Evolutionary conservation across 2,888 invertebrate species (phyloP).

Genomic region (Pachydiplax longipennis): DNA sequence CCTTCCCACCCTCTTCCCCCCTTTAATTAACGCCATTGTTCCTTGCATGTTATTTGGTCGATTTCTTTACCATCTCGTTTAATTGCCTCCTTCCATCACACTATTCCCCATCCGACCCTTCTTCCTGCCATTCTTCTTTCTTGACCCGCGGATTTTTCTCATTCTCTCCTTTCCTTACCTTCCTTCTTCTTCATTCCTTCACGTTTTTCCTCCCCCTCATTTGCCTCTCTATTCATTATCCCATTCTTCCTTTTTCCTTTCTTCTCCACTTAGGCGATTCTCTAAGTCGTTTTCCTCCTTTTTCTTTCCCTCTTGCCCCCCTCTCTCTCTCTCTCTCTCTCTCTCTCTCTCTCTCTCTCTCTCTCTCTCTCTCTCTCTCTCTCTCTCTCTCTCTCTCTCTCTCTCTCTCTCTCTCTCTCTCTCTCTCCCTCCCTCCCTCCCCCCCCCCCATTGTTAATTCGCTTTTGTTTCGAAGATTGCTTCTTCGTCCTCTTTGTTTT

Average conservation of each 20-base stretch:
- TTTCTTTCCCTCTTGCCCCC: background rate
- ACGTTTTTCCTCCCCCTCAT: background rate
- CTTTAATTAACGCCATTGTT: constrained; percentile 38
- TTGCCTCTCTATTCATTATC: background rate
- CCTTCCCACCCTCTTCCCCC: background rate
- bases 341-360: background rate
- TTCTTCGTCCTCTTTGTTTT: constrained; percentile 26
- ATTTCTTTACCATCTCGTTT: background rate
- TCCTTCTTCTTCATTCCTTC: background rate
- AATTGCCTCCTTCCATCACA: background rate
- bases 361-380: background rate
- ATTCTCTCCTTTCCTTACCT: background rate
- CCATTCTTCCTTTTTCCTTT: background rate
- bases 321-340: background rate
- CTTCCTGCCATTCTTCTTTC: background rate
- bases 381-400: background rate
- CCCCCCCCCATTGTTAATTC: constrained; percentile 20
- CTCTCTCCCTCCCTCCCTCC: background rate
- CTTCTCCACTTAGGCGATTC: background rate
- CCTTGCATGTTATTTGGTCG: background rate
- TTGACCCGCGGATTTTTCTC: background rate
- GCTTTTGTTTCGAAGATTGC: constrained; percentile 31
- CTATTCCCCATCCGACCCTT: background rate
- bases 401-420: background rate
- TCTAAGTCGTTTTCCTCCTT: background rate